Conservation (phyloP, 2,888 invertebrate genomes). For the Ectemnius lituratus region DNA sequence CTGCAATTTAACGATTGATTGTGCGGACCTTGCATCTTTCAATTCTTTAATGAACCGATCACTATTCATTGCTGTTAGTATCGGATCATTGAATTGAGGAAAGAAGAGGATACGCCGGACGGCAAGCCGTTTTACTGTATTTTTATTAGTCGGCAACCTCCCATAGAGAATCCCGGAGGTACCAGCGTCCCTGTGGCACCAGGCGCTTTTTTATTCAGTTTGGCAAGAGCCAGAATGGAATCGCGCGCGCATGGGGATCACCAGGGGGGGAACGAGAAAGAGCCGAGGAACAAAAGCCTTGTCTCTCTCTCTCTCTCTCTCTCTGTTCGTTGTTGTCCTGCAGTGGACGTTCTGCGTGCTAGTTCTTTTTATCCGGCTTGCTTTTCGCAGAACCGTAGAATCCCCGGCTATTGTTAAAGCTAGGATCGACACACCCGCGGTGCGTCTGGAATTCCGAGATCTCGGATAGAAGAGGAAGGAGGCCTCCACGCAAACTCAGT, state of each 20-base stretch:
- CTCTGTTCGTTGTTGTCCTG: constrained; percentile 51
- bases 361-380: constrained; percentile 51
- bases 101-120: no score
- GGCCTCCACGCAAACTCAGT: constrained; percentile 13
- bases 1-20: no score
- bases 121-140: neutral
- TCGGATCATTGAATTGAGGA: no score
- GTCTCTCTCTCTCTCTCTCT: constrained; percentile 46
- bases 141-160: constrained; percentile 2
- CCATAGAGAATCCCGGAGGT: constrained; percentile 17
- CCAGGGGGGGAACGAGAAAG: constrained; percentile 28
- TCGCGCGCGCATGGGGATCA: constrained; percentile 33
- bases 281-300: constrained; percentile 65
- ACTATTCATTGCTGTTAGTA: no score
- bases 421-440: constrained; percentile 49
- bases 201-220: constrained; percentile 46
- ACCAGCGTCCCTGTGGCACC: constrained; percentile 29
- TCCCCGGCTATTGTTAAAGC: constrained; percentile 42
- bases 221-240: constrained; percentile 42
- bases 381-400: constrained; percentile 52
- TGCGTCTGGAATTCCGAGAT: constrained; percentile 27
- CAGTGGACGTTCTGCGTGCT: constrained; percentile 51
- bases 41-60: no score
- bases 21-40: no score
- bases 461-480: constrained; percentile 29